phyloP scores from a whole-genome alignment of 2,113 vertebrate species.

The Chaetops frenatus region DNA sequence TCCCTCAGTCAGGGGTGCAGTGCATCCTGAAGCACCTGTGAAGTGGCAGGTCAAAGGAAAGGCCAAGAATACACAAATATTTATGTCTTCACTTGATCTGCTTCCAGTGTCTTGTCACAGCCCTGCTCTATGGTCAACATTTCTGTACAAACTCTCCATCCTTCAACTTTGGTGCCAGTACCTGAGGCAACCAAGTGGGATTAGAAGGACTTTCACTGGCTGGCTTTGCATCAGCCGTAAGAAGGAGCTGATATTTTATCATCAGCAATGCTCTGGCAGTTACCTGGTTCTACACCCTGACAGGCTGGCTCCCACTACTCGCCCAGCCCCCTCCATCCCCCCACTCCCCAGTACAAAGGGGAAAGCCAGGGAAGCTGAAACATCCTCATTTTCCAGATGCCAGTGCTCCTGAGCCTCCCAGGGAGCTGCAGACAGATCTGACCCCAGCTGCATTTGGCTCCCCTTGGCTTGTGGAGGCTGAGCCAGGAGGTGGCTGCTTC shows the following conservation, averaged over 20 bases:
- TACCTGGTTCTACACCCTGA: background rate
- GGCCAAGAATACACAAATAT: background rate
- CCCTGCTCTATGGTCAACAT: rapidly evolving
- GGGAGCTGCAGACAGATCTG: background rate
- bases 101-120: background rate
- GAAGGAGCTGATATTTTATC: background rate
- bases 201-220: background rate
- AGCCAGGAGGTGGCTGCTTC: background rate
- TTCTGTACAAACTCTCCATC: background rate
- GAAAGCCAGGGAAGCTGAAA: background rate
- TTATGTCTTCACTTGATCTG: background rate
- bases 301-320: background rate
- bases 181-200: background rate
- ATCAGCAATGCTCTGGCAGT: background rate
- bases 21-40: background rate
- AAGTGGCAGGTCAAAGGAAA: background rate
- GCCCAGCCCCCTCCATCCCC: background rate
- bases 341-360: background rate
- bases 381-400: background rate
- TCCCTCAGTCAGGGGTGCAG: background rate
- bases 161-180: background rate
- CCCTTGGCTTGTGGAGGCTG: background rate
- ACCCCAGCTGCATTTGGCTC: background rate
- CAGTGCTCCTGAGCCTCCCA: background rate
- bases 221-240: background rate